Conservation (phyloP, 2,797 vertebrate species). For the Anguilla anguilla region DNA sequence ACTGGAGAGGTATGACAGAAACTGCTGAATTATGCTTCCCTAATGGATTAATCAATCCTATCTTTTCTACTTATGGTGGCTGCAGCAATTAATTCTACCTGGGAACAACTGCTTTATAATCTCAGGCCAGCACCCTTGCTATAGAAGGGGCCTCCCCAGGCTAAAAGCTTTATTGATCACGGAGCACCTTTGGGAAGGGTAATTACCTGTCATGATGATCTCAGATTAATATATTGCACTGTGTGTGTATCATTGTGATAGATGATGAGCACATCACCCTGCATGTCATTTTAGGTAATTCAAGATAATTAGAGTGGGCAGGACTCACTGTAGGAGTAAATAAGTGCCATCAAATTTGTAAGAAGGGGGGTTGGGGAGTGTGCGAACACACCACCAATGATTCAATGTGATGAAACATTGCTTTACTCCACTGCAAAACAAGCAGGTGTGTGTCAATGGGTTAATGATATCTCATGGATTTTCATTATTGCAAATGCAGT, state of each 20-base stretch:
- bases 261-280: constrained; percentile 6
- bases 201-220: constrained; percentile 23
- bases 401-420: background rate
- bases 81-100: constrained; percentile 23
- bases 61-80: constrained; percentile 14
- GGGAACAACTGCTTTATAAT: constrained; percentile 16
- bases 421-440: background rate
- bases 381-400: constrained; percentile 11
- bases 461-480: constrained; percentile 44
- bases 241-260: constrained; percentile 8
- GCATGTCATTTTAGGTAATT: constrained; percentile 16
- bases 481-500: constrained; percentile 46
- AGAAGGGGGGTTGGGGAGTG: background rate
- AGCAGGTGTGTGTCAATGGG: constrained; percentile 32
- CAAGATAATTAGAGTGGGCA: constrained; percentile 14
- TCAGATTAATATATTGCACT: constrained; percentile 28
- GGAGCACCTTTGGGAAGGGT: constrained; percentile 12
- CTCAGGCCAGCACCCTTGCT: background rate
- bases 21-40: constrained; percentile 10
- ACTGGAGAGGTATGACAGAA: constrained; percentile 4
- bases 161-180: constrained; percentile 28
- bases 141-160: background rate
- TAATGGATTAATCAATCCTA: constrained; percentile 30
- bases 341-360: background rate
- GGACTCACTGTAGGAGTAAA: background rate